Conservation (phyloP, 35 echinoderm and acorn worm species). For the Ophiothrix spiculata region DNA sequence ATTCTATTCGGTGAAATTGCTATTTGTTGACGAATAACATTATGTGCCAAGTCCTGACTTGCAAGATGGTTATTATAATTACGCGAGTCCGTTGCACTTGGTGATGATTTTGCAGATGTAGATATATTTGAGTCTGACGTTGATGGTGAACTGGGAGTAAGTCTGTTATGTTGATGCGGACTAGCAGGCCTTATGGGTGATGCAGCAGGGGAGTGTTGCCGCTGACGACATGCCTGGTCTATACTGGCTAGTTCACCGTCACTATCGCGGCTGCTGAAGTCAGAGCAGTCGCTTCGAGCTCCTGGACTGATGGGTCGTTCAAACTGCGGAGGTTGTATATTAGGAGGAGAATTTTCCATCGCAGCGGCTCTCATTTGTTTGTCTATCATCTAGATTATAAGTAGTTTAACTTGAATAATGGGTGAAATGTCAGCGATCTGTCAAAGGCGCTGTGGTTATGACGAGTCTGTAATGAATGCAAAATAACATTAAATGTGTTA, state of each 20-base stretch:
- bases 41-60: neutral
- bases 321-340: neutral
- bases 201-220: neutral
- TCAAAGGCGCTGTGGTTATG: too few species aligned
- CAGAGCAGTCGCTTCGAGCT: neutral
- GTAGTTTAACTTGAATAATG: too few species aligned
- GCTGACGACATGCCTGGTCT: neutral
- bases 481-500: too few species aligned
- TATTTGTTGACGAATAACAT: neutral
- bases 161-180: constrained; percentile 2
- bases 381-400: neutral
- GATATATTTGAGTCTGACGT: neutral
- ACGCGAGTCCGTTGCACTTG: neutral
- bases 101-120: neutral
- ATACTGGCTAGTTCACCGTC: neutral
- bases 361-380: neutral
- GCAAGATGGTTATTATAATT: neutral
- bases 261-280: neutral
- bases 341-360: neutral
- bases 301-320: neutral
- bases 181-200: neutral
- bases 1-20: neutral
- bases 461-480: too few species aligned
- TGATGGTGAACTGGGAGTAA: neutral
- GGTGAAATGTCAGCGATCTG: too few species aligned